Percentiles rank a stretch among this genome's conserved stretches.
Conservation (phyloP, 1,140 invertebrate species). For the Archivesica marissinica region DNA sequence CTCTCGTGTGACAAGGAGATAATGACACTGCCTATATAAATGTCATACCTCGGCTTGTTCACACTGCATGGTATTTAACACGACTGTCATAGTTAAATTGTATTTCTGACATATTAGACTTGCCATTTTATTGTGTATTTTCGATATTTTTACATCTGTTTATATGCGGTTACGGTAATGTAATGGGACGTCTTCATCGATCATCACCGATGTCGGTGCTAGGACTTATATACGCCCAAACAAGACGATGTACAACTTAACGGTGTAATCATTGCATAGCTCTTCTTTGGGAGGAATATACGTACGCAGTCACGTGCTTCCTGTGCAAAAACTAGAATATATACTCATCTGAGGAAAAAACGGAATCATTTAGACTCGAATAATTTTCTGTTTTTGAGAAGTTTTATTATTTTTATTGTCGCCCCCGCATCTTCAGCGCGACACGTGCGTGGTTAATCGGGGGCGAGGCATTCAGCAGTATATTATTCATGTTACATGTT, state of each 20-base stretch:
- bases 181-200: neutral
- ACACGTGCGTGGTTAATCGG: no score
- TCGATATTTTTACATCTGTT: constrained; percentile 5
- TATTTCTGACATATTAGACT: constrained; percentile 3
- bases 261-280: no score
- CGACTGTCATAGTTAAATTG: neutral
- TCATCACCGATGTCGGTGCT: neutral
- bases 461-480: no score
- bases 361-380: no score
- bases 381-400: no score
- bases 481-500: no score
- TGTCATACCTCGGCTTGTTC: neutral
- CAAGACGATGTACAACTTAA: neutral
- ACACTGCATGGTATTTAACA: neutral
- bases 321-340: no score
- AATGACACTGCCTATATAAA: neutral
- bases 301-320: no score
- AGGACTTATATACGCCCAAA: neutral
- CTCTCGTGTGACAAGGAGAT: neutral
- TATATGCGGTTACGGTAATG: neutral
- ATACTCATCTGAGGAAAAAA: no score
- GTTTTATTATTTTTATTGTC: no score
- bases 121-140: neutral
- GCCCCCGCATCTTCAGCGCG: no score
- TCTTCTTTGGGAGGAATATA: no score